Conservation (phyloP, 2,888 invertebrate genomes). For the Cosmia pyralina region DNA sequence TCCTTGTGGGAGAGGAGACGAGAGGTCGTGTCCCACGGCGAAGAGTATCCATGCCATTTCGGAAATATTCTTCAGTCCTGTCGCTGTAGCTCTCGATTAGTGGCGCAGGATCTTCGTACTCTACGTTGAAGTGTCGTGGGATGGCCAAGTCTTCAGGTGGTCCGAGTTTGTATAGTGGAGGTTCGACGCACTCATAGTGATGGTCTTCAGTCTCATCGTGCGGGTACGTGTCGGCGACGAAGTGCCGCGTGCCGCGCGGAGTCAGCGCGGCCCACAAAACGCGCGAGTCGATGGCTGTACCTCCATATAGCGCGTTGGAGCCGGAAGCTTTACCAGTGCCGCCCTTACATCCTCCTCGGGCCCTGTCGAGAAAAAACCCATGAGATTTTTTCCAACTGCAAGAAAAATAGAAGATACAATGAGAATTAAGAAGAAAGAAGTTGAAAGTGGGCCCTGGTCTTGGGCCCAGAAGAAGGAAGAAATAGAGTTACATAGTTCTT, state of each 20-base stretch:
- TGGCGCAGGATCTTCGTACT: constrained; percentile 95
- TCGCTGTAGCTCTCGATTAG: constrained; percentile 93
- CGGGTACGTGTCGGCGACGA: constrained; percentile 92
- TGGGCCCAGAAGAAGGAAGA: constrained; percentile 8
- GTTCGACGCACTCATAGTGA: constrained; percentile 93
- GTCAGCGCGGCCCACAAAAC: constrained; percentile 96
- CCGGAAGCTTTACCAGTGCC: constrained; percentile 88
- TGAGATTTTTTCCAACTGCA: constrained; percentile 60
- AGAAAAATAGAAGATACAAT: constrained; percentile 35
- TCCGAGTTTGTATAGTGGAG: constrained; percentile 87
- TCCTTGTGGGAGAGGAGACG: constrained; percentile 95
- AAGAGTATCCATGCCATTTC: constrained; percentile 85
- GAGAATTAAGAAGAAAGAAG: constrained; percentile 25
- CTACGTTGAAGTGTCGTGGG: constrained; percentile 94
- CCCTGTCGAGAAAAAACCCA: constrained; percentile 73
- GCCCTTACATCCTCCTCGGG: constrained; percentile 89
- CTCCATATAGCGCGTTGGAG: constrained; percentile 85
- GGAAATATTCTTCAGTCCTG: constrained; percentile 85
- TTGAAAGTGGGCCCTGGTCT: neutral
- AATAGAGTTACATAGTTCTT: neutral
- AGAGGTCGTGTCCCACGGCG: constrained; percentile 91
- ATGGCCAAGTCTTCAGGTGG: constrained; percentile 90
- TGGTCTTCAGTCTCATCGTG: constrained; percentile 92
- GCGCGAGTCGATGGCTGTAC: constrained; percentile 91
- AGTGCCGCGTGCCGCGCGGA: constrained; percentile 95